Evolutionary conservation across 2,888 invertebrate genomes (phyloP), one percentile per base, ranked within the genome.

Genomic region (Plutella xylostella): DNA sequence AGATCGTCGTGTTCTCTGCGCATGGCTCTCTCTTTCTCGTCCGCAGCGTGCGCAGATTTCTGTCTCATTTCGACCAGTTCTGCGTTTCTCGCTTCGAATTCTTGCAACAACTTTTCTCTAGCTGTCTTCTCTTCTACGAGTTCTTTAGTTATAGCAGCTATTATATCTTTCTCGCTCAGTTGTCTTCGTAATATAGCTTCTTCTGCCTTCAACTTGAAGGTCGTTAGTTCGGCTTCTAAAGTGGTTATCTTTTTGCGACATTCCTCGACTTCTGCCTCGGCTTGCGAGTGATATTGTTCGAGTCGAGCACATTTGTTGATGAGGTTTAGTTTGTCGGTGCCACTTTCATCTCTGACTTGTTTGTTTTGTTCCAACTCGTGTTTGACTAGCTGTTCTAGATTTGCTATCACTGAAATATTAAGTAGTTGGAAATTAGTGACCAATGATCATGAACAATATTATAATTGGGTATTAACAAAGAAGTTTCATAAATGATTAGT

Each of bases 1-100:
- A 76, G 54, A 31, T 69, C 63, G 45, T 71, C 69, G 39, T 77
- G 72, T 52, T 73, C 72, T 37, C 60, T 72, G 51, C 53, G 67
- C 42, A 75, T 25, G 52, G 9, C 49, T 60, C 17, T 56, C 33
- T 66, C 58, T 40, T 59, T 57, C n/a, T 57, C 52, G 38, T 56
- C 43, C 40, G 49, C 56, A 46, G 59, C 60, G 4, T 46, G 31
- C 42, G 60, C 53, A 9, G 67, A 47, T 43, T 54, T 59, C 33
- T 58, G 55, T 47, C 52, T 60, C 42, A 71, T 51, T 19, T 56
- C 58, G 28, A 46, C 42, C 17, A 67, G 54, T 33, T 52, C 52
- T 2, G 45, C 45, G 17, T 55, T 53, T 46, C 58, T 61, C 6
- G 46, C 33, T 41, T 60, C 53, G 9, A 67, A 47, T 37, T 65